phyloP scores from a whole-genome alignment of 2,888 invertebrate species.

The Dugesia japonica region DNA sequence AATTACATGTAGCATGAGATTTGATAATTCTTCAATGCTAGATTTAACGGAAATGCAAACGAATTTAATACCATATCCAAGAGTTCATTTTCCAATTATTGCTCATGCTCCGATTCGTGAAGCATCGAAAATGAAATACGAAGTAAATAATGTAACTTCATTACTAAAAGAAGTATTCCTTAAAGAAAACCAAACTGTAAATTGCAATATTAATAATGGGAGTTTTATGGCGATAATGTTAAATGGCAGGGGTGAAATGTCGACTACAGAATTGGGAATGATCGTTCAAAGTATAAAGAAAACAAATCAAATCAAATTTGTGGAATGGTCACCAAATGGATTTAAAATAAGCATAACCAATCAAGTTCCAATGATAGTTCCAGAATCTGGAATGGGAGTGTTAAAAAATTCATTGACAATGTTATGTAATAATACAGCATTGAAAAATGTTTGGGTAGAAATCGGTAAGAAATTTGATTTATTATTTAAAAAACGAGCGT shows the following conservation, averaged over 20 bases:
- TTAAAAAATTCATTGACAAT: constrained; percentile 46
- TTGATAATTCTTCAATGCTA: constrained; percentile 14
- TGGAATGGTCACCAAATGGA: constrained; percentile 53
- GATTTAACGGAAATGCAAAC: constrained; percentile 28
- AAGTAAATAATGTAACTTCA: background rate
- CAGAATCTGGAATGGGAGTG: constrained; percentile 65
- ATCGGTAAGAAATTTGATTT: constrained; percentile 38
- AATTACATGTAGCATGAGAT: constrained; percentile 27
- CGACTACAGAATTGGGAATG: constrained; percentile 41
- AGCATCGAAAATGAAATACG: background rate
- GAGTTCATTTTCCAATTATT: constrained; percentile 31
- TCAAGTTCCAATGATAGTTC: constrained; percentile 59
- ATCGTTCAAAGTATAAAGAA: constrained; percentile 42
- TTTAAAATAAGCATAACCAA: constrained; percentile 56
- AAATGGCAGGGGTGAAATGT: constrained; percentile 36
- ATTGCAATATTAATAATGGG: constrained; percentile 20
- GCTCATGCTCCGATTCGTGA: constrained; percentile 28
- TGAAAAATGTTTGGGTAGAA: constrained; percentile 46
- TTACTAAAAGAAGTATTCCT: constrained; percentile 22
- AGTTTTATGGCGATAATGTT: constrained; percentile 31
- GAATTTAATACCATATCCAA: constrained; percentile 32
- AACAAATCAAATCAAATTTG: constrained; percentile 38
- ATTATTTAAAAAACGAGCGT: constrained; percentile 37
- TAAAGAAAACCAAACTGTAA: constrained; percentile 24
- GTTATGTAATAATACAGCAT: constrained; percentile 46